Conservation (phyloP, 2,113 vertebrate genomes). For the Peromyscus californicus region DNA sequence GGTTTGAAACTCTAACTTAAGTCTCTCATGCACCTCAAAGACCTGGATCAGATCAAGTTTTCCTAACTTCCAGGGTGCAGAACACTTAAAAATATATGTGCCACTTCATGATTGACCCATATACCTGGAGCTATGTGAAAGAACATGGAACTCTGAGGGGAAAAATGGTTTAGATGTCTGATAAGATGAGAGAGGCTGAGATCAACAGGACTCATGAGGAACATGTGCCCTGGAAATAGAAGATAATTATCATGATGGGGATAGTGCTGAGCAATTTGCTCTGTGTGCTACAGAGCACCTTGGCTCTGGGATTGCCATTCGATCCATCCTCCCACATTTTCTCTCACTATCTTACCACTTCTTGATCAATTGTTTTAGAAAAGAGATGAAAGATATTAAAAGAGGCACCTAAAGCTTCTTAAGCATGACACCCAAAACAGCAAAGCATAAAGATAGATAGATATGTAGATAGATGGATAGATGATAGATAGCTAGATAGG, state of each 20-base stretch:
- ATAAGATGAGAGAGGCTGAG: background rate
- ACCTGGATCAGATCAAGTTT: background rate
- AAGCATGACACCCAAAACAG: background rate
- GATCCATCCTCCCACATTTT: background rate
- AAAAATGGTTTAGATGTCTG: slow-evolving; percentile 13
- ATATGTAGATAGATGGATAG: background rate
- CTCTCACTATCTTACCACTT: background rate
- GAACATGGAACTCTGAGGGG: background rate
- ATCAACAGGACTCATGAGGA: background rate
- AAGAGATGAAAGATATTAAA: slow-evolving; percentile 30
- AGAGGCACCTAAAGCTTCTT: background rate
- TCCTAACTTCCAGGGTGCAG: background rate
- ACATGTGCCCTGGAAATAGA: background rate
- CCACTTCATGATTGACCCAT: slow-evolving; percentile 9
- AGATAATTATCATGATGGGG: background rate
- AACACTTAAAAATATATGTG: slow-evolving; percentile 13
- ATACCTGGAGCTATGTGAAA: background rate
- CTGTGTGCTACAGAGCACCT: background rate
- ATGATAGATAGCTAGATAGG: too few species aligned
- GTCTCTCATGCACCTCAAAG: background rate
- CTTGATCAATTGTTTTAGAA: background rate
- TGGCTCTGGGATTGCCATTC: background rate
- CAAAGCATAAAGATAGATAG: background rate
- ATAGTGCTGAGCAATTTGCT: background rate
- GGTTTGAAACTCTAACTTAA: background rate